These are phyloP conservation scores for Carabus problematicus DNA, from an alignment of 2,888 invertebrate species.

Conservation along the genomic window DNA sequence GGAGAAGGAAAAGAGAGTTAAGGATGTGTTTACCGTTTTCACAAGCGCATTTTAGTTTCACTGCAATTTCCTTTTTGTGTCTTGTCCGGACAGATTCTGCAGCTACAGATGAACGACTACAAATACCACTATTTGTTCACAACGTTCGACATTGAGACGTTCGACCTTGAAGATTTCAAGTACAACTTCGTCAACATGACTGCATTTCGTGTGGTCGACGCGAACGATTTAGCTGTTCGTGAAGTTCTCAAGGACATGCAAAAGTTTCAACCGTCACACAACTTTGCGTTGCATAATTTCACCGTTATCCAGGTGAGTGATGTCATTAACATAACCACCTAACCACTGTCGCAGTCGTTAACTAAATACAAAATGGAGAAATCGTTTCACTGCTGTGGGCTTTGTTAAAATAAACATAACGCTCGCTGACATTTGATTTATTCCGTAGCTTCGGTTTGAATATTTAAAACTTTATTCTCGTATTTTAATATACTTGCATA, in stretches of 20 bases:
- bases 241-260: slow-evolving; percentile 76
- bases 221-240: slow-evolving; percentile 69
- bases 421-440: no score
- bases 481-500: no score
- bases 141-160: slow-evolving; percentile 71
- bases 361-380: no score
- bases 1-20: no score
- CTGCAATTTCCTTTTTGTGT: slow-evolving; percentile 4
- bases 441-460: no score
- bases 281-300: slow-evolving; percentile 49
- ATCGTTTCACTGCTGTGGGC: no score
- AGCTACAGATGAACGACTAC: slow-evolving; percentile 85
- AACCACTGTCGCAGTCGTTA: no score
- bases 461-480: no score
- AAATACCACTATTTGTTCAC: slow-evolving; percentile 85
- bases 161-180: slow-evolving; percentile 74
- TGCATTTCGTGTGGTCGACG: slow-evolving; percentile 76
- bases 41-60: no score
- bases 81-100: slow-evolving; percentile 69
- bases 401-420: no score
- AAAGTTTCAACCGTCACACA: slow-evolving; percentile 63
- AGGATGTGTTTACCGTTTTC: no score
- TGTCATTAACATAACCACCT: no score
- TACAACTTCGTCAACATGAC: slow-evolving; percentile 81
- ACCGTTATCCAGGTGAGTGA: slow-evolving; percentile 56